These are phyloP conservation scores for Callimorpha dominula DNA, from an alignment of 2,888 invertebrate genomes.

Conservation along the genomic window DNA sequence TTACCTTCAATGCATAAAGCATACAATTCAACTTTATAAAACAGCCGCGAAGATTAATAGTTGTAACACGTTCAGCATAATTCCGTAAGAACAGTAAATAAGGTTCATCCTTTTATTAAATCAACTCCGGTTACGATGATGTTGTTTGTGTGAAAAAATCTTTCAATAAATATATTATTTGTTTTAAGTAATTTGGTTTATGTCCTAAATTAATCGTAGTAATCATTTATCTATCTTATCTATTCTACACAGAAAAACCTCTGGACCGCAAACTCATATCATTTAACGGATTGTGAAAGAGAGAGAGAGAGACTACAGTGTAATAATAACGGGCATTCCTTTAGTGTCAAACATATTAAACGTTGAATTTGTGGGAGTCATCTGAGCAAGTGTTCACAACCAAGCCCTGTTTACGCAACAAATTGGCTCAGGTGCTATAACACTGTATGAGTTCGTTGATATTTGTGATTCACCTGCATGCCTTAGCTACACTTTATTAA, in stretches of 20 bases:
- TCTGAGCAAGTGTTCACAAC: slow-evolving; percentile 58
- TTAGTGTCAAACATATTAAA: slow-evolving; percentile 67
- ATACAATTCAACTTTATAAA: not conserved
- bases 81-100: slow-evolving; percentile 18
- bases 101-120: slow-evolving; percentile 16
- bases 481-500: slow-evolving; percentile 43
- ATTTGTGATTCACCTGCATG: slow-evolving; percentile 59
- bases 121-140: not conserved
- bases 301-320: slow-evolving; percentile 43
- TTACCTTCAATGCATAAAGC: not conserved
- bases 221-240: too few species aligned
- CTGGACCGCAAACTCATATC: slow-evolving; percentile 16
- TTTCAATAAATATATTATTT: too few species aligned
- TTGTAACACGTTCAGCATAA: slow-evolving; percentile 11
- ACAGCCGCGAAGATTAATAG: not conserved
- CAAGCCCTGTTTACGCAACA: slow-evolving; percentile 71
- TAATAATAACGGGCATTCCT: slow-evolving; percentile 61
- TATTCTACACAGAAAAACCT: too few species aligned
- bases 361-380: slow-evolving; percentile 66
- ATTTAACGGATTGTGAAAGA: not conserved
- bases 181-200: not conserved
- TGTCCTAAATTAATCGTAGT: too few species aligned
- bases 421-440: slow-evolving; percentile 59
- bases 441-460: slow-evolving; percentile 51
- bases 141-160: too few species aligned